Conservation (phyloP, 2,113 vertebrate genomes). For the Stigmatopora nigra region DNA sequence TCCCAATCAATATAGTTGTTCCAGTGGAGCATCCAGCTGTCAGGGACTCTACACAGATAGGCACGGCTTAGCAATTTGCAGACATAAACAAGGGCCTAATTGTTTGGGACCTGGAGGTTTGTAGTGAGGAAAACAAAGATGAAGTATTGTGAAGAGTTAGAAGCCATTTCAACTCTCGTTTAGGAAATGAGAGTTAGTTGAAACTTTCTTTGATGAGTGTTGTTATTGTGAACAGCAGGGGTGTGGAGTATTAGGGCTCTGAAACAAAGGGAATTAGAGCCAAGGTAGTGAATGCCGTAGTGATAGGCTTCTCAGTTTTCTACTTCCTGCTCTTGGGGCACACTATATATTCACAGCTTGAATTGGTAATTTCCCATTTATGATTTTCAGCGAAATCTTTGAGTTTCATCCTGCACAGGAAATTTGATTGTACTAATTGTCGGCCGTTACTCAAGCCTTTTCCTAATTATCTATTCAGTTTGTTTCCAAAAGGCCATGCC, state of each 20-base stretch:
- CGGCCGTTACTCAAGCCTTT: conserved; percentile 56
- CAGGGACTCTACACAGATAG: conserved; percentile 50
- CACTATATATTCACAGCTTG: conserved; percentile 49
- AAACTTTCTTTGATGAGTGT: conserved; percentile 61
- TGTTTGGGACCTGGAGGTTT: conserved; percentile 62
- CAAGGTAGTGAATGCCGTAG: conserved; percentile 15
- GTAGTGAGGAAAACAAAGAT: conserved; percentile 54
- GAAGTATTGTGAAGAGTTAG: conserved; percentile 53
- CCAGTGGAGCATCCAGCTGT: conserved; percentile 56
- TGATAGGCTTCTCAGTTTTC: conserved; percentile 24
- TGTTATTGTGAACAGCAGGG: conserved; percentile 49
- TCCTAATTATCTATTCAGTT: conserved; percentile 65
- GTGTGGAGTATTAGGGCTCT: conserved; percentile 27
- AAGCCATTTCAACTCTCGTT: conserved; percentile 62
- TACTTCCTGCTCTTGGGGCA: conserved; percentile 38
- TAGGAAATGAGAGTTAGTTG: conserved; percentile 59
- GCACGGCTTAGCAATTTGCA: conserved; percentile 58
- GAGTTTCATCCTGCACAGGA: conserved; percentile 48
- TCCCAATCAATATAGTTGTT: conserved; percentile 63
- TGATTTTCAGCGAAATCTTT: conserved; percentile 59
- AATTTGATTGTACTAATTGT: conserved; percentile 55
- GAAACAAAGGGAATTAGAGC: conserved; percentile 29
- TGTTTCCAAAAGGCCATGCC: conserved; percentile 59
- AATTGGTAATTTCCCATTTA: conserved; percentile 60
- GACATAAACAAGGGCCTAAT: conserved; percentile 66